These are phyloP conservation scores for Callyntrura sp. DNA, from an alignment of 2,888 invertebrate species.

Conservation along the genomic window DNA sequence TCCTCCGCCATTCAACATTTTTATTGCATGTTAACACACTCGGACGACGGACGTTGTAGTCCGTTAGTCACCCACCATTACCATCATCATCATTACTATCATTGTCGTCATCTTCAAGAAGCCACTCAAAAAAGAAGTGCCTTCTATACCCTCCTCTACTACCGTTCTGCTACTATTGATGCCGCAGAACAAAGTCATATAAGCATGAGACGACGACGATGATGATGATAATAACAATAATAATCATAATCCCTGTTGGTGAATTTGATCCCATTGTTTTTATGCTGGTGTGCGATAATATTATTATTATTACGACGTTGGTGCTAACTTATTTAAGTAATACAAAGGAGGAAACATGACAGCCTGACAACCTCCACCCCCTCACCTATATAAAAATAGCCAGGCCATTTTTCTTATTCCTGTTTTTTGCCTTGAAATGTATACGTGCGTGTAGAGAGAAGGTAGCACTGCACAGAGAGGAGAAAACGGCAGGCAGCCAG, in stretches of 20 bases:
- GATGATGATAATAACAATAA: background rate
- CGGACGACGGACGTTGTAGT: constrained; percentile 2
- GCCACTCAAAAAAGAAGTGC: constrained; percentile 18
- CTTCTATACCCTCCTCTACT: background rate
- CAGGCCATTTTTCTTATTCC: constrained; percentile 19
- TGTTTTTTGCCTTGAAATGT: constrained; percentile 45
- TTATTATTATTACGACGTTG: background rate
- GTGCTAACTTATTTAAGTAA: constrained; percentile 24
- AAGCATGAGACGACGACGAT: background rate
- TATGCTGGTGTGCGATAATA: constrained; percentile 42
- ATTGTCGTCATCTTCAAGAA: constrained; percentile 12
- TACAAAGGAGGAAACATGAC: constrained; percentile 23
- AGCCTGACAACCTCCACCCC: constrained; percentile 26
- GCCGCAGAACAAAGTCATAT: background rate
- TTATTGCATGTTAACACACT: constrained; percentile 2
- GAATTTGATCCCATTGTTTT: constrained; percentile 49
- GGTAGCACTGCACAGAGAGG: background rate
- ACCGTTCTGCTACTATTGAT: background rate
- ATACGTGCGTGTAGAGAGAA: background rate
- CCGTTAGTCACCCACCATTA: constrained; percentile 42
- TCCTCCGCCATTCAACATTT: background rate
- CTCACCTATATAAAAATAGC: constrained; percentile 32
- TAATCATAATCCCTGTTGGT: constrained; percentile 23
- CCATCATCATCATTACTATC: background rate
- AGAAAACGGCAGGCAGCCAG: background rate